These are phyloP conservation scores for Neodiprion lecontei DNA, from an alignment of 1,140 invertebrate species.

Conservation along the genomic window DNA sequence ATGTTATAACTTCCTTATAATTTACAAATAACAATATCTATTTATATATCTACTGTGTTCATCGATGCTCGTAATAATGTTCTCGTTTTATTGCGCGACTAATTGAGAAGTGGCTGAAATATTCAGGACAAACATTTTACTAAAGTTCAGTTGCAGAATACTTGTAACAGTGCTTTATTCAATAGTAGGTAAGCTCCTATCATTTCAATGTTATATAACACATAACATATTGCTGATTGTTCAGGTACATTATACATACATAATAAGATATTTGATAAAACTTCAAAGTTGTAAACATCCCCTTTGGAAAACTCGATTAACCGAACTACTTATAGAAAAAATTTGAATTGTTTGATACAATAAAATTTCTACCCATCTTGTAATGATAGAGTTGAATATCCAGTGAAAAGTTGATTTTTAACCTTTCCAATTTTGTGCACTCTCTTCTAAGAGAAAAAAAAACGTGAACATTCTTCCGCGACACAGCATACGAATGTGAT, in stretches of 20 bases:
- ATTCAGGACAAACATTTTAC: constrained; percentile 15
- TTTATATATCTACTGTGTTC: too few species aligned
- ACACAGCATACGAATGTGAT: not conserved
- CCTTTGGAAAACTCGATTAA: not conserved
- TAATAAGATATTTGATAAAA: constrained; percentile 6
- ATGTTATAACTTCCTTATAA: too few species aligned
- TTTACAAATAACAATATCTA: too few species aligned
- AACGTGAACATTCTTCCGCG: too few species aligned
- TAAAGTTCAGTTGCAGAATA: constrained; percentile 15
- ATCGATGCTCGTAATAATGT: constrained; percentile 14
- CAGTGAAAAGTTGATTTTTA: constrained; percentile 9
- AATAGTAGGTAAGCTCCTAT: not conserved
- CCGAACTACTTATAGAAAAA: not conserved
- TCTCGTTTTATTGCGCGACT: constrained; percentile 12
- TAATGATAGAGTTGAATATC: not conserved
- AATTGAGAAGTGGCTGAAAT: not conserved
- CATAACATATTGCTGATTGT: not conserved
- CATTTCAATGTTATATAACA: constrained; percentile 14
- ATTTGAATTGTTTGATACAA: not conserved
- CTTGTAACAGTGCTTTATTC: not conserved
- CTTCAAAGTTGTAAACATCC: not conserved
- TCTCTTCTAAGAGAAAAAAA: not conserved
- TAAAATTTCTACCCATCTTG: not conserved
- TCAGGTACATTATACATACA: constrained; percentile 16
- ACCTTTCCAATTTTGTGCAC: not conserved